Percentiles rank a stretch among this genome's conserved stretches.
phyloP scores from a whole-genome alignment of 2,888 invertebrate species.

The Stenurella melanura region DNA sequence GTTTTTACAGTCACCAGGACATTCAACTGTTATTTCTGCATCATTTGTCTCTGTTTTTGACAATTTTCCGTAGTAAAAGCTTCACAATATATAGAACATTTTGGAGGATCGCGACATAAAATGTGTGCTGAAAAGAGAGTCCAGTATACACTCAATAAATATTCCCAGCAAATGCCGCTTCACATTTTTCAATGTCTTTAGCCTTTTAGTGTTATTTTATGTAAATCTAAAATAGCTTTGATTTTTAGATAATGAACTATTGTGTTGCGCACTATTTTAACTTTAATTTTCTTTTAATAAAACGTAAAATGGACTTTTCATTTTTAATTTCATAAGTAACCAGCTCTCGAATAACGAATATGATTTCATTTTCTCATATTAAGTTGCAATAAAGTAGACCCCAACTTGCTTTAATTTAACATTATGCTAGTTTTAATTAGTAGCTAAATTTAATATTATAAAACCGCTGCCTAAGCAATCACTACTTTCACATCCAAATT shows the following conservation, averaged over 20 bases:
- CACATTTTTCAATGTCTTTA: constrained; percentile 40
- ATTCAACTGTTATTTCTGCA: constrained; percentile 30
- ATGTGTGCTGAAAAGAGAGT: constrained; percentile 31
- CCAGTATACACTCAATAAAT: constrained; percentile 38
- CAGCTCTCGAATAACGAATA: too few species aligned
- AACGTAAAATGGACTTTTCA: too few species aligned
- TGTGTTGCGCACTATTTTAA: not conserved
- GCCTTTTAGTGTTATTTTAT: constrained; percentile 34
- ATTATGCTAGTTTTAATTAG: too few species aligned
- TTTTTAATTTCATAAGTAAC: too few species aligned
- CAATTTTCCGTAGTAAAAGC: constrained; percentile 39
- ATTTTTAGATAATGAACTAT: constrained; percentile 29
- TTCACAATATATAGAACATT: constrained; percentile 34
- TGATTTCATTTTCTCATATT: too few species aligned
- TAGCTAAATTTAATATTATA: too few species aligned
- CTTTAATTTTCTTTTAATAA: not conserved
- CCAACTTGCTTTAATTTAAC: too few species aligned
- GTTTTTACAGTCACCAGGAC: constrained; percentile 20
- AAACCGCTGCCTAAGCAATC: too few species aligned
- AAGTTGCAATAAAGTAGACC: too few species aligned
- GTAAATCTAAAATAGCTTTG: constrained; percentile 20
- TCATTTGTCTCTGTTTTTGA: constrained; percentile 42
- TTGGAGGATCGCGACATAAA: constrained; percentile 28
- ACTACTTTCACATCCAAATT: too few species aligned
- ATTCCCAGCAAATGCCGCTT: constrained; percentile 26